phyloP scores from a whole-genome alignment of 2,888 invertebrate genomes.

The Leucozona laternaria region DNA sequence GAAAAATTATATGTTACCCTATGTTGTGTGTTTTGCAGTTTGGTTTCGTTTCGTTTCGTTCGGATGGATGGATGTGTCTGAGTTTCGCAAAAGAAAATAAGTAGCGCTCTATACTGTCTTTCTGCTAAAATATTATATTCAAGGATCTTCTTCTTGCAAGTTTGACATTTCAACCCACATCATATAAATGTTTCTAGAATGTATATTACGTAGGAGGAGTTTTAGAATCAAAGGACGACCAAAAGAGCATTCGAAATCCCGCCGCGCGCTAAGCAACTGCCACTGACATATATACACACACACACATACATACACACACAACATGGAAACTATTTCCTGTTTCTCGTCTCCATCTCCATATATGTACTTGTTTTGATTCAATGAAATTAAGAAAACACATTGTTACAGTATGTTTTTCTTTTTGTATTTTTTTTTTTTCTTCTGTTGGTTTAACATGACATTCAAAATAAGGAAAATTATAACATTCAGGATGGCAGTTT shows the following conservation, averaged over 20 bases:
- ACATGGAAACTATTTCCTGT: conserved; percentile 39
- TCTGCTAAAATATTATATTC: conserved; percentile 39
- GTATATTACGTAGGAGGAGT: neutral
- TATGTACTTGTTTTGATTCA: conserved; percentile 33
- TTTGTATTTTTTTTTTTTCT: neutral
- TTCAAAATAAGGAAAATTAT: conserved; percentile 32
- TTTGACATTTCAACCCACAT: conserved; percentile 42
- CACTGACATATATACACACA: conserved; percentile 17
- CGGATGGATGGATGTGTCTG: conserved; percentile 15
- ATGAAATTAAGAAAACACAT: conserved; percentile 47
- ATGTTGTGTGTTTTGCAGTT: conserved; percentile 21
- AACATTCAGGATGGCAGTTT: conserved; percentile 4
- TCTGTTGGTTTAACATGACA: conserved; percentile 15
- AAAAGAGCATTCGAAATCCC: conserved; percentile 31
- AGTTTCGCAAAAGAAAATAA: conserved; percentile 26
- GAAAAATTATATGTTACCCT: conserved; percentile 37
- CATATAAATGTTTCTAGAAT: neutral
- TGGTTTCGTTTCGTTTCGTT: neutral
- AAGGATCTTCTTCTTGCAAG: conserved; percentile 49
- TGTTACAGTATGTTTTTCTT: conserved; percentile 19
- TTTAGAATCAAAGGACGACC: neutral
- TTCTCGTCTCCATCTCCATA: neutral
- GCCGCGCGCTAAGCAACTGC: conserved; percentile 29
- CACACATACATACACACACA: conserved; percentile 1
- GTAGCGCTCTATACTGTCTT: conserved; percentile 41